Conservation (phyloP, 2,888 invertebrate genomes). For the Epinotia bilunana region DNA sequence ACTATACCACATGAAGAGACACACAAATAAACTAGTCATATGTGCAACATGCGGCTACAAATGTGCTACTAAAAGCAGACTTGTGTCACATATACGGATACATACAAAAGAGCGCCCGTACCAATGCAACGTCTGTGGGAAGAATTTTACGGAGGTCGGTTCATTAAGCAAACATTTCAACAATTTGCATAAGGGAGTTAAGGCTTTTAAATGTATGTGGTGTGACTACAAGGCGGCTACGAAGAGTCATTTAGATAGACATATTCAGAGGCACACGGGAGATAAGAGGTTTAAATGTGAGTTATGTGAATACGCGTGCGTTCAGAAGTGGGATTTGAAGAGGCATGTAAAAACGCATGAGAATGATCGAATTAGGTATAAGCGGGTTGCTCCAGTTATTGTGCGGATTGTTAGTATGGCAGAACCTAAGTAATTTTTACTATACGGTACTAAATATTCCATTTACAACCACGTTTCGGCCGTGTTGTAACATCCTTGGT, state of each 20-base stretch:
- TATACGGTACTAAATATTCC: too few species aligned
- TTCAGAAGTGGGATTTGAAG: slow-evolving; percentile 19
- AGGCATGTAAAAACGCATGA: slow-evolving; percentile 11
- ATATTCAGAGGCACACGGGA: slow-evolving; percentile 13
- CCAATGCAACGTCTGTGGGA: slow-evolving; percentile 6
- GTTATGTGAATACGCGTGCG: slow-evolving; percentile 14
- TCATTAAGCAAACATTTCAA: slow-evolving; percentile 12
- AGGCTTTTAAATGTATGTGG: slow-evolving; percentile 19
- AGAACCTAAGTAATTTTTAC: not conserved
- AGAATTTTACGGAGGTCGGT: not conserved
- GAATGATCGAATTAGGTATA: not conserved
- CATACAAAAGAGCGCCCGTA: slow-evolving; percentile 20
- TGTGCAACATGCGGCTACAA: slow-evolving; percentile 12
- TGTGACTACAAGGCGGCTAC: slow-evolving; percentile 8
- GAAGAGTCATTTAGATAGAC: slow-evolving; percentile 17
- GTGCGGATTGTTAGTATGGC: not conserved
- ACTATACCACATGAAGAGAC: slow-evolving; percentile 9
- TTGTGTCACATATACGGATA: slow-evolving; percentile 3
- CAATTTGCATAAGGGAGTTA: not conserved
- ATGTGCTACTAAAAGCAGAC: slow-evolving; percentile 18
- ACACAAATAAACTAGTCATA: slow-evolving; percentile 4
- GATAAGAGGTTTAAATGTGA: slow-evolving; percentile 21
- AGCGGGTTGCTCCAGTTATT: slow-evolving; percentile 14
- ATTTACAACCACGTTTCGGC: too few species aligned
- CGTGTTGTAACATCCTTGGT: too few species aligned